A percentile compares a stretch with the other conserved stretches of the same genome.
These are phyloP conservation scores for Siniperca knerii DNA, from an alignment of 2,113 vertebrate genomes.

Conservation along the genomic window DNA sequence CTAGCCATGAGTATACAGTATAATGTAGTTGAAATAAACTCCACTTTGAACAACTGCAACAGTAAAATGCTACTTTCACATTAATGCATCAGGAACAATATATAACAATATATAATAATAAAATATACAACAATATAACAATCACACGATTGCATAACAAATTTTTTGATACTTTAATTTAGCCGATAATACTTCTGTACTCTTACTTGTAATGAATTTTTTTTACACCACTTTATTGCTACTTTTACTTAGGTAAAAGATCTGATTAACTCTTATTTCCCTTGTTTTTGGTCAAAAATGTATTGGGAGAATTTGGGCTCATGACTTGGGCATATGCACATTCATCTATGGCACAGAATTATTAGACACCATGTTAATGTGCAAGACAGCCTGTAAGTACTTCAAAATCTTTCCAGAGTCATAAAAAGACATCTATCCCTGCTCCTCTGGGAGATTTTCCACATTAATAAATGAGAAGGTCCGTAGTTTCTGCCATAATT, in stretches of 20 bases:
- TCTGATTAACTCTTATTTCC: too few relatives aligned
- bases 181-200: too few relatives aligned
- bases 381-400: not conserved
- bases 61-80: not conserved
- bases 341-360: not conserved
- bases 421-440: constrained; percentile 43
- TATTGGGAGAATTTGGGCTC: not conserved
- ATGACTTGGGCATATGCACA: not conserved
- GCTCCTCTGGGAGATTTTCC: constrained; percentile 46
- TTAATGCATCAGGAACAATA: not conserved
- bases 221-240: too few relatives aligned
- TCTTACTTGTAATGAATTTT: too few relatives aligned
- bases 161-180: not conserved
- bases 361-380: constrained; percentile 9
- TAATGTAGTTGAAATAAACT: not conserved
- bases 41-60: not conserved
- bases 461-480: constrained; percentile 38
- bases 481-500: constrained; percentile 45
- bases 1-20: not conserved
- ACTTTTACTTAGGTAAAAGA: too few relatives aligned
- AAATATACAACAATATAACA: not conserved
- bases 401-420: constrained; percentile 18
- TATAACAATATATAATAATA: not conserved
- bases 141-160: not conserved
- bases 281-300: not conserved